Evolutionary conservation across 2,888 invertebrate genomes (phyloP).

Genomic region (Andricus quercusramuli): DNA sequence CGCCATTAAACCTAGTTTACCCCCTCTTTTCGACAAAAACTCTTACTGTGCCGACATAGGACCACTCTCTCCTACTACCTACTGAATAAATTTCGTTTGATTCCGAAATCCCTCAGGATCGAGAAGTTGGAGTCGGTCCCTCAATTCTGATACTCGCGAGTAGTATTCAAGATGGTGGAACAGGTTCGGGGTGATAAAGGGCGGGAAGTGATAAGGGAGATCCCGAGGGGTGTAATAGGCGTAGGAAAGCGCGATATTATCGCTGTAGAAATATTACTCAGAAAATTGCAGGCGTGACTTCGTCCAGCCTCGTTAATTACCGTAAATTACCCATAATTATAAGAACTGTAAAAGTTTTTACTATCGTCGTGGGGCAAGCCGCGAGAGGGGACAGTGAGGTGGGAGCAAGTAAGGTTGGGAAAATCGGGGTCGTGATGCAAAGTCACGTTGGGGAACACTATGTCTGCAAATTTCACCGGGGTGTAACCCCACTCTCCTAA

Average conservation of each 20-base stretch:
- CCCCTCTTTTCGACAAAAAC: too few species aligned
- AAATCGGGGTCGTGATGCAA: slow-evolving; percentile 72
- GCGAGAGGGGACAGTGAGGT: slow-evolving; percentile 56
- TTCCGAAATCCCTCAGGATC: slow-evolving; percentile 53
- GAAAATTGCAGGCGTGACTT: slow-evolving; percentile 78
- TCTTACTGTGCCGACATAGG: too few species aligned
- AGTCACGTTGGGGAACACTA: slow-evolving; percentile 74
- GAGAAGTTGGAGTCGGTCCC: slow-evolving; percentile 43
- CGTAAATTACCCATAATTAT: slow-evolving; percentile 79
- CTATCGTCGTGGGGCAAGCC: slow-evolving; percentile 77
- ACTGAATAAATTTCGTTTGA: slow-evolving; percentile 37
- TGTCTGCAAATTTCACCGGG: slow-evolving; percentile 72
- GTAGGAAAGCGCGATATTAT: slow-evolving; percentile 75
- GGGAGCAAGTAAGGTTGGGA: slow-evolving; percentile 16
- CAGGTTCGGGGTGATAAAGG: slow-evolving; percentile 1
- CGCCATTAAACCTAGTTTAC: too few species aligned
- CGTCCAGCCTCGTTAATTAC: slow-evolving; percentile 78
- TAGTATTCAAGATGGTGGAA: slow-evolving; percentile 27
- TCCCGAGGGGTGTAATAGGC: slow-evolving; percentile 54
- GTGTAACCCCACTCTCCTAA: slow-evolving; percentile 64
- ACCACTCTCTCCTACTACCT: too few species aligned
- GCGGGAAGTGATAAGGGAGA: slow-evolving; percentile 49
- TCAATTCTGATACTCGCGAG: slow-evolving; percentile 54
- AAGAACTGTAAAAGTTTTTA: slow-evolving; percentile 79
- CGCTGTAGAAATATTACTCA: slow-evolving; percentile 77